Conservation (phyloP, 2,797 vertebrate genomes). For the Gambusia yucatana region DNA sequence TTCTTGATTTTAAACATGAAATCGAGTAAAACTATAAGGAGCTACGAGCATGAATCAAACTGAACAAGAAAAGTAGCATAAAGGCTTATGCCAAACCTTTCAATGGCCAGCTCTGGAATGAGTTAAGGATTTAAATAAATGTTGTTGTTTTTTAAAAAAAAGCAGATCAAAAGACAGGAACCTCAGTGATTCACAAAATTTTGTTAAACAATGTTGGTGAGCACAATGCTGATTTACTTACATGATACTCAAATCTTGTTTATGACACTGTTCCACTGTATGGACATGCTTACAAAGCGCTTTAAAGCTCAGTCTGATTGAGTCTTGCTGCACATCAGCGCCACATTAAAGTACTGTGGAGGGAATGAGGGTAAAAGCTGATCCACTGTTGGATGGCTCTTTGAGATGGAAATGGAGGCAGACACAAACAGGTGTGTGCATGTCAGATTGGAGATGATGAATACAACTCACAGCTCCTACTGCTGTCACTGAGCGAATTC, state of each 20-base stretch:
- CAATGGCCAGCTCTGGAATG: neutral
- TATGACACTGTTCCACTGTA: neutral
- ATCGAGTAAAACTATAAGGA: neutral
- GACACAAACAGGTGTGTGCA: neutral
- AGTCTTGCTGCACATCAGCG: neutral
- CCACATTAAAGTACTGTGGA: neutral
- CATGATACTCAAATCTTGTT: neutral
- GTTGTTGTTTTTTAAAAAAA: neutral
- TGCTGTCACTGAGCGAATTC: neutral
- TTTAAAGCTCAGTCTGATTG: neutral
- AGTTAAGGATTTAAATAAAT: neutral
- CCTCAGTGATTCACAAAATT: neutral
- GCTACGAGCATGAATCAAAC: neutral
- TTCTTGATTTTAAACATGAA: neutral
- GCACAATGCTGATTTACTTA: neutral
- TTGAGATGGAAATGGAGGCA: neutral
- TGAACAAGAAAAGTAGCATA: neutral
- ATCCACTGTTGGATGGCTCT: neutral
- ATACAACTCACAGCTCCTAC: neutral
- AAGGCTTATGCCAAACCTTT: neutral
- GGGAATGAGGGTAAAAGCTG: neutral
- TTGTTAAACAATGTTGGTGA: neutral
- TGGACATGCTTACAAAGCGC: neutral
- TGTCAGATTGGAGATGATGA: constrained; percentile 2
- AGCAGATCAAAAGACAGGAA: neutral